Conservation (phyloP, 1,140 invertebrate genomes). For the Drosophila teissieri region DNA sequence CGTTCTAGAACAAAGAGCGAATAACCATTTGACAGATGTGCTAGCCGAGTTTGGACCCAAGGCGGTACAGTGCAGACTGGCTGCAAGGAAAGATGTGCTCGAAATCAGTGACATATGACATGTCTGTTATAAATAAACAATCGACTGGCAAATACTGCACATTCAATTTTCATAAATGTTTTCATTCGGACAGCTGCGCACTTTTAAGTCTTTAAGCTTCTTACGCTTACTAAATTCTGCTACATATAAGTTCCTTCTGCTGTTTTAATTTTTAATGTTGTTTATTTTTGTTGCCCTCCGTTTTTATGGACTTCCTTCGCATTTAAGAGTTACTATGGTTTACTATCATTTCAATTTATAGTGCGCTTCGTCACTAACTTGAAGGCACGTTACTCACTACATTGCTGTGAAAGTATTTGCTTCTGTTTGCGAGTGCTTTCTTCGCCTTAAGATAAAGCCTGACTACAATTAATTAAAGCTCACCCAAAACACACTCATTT, state of each 20-base stretch:
- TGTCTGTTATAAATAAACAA: too few relatives aligned
- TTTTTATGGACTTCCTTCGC: background rate
- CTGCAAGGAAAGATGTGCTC: background rate
- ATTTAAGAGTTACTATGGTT: too few relatives aligned
- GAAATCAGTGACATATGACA: too few relatives aligned
- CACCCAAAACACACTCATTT: background rate
- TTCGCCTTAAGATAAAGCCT: conserved; percentile 1
- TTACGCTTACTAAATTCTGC: too few relatives aligned
- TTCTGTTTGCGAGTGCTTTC: background rate
- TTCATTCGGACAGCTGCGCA: too few relatives aligned
- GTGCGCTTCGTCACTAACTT: too few relatives aligned
- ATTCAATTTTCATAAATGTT: too few relatives aligned
- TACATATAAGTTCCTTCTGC: too few relatives aligned
- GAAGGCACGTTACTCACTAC: too few relatives aligned
- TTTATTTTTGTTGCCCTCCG: background rate
- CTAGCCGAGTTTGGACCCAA: conserved; percentile 13
- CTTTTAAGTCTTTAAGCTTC: too few relatives aligned
- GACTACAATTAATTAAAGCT: conserved; percentile 3
- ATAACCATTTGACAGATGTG: conserved; percentile 75
- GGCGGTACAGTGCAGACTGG: conserved; percentile 18
- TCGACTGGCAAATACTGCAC: too few relatives aligned
- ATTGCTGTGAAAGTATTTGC: background rate
- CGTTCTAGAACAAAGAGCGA: conserved; percentile 53
- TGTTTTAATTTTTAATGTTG: background rate
- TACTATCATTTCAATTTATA: too few relatives aligned